These are phyloP conservation scores for Leucoptera coffeella DNA, from an alignment of 2,888 invertebrate genomes.

Conservation along the genomic window DNA sequence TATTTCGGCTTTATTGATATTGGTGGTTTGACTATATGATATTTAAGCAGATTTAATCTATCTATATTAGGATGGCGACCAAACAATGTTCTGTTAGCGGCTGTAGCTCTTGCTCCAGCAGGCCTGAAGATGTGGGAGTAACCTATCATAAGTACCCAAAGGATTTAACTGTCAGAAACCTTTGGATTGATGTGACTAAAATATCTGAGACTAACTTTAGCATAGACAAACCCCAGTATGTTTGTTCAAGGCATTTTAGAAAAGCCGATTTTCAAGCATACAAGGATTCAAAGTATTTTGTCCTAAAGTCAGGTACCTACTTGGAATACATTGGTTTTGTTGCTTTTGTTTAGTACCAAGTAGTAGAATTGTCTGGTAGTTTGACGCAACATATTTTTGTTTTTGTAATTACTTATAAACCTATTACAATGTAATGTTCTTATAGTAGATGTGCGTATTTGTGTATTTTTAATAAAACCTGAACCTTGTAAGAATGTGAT, in stretches of 20 bases:
- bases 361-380: too few relatives aligned
- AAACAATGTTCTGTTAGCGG: conserved; percentile 59
- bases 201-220: conserved; percentile 38
- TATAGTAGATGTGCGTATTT: too few relatives aligned
- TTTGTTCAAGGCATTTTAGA: conserved; percentile 72
- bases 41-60: too few relatives aligned
- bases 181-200: conserved; percentile 62
- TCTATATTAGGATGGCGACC: conserved; percentile 41
- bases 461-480: too few relatives aligned
- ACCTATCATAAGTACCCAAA: conserved; percentile 73
- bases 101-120: conserved; percentile 57
- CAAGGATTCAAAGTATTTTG: conserved; percentile 63
- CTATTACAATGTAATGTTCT: too few relatives aligned
- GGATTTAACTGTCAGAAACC: conserved; percentile 50
- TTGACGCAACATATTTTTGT: too few relatives aligned
- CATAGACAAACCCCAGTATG: conserved; percentile 52
- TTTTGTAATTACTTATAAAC: too few relatives aligned
- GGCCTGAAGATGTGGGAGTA: conserved; percentile 60
- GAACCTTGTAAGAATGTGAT: too few relatives aligned
- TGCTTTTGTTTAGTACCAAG: too few relatives aligned
- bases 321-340: too few relatives aligned
- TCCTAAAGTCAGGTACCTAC: conserved; percentile 55
- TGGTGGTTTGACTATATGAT: too few relatives aligned
- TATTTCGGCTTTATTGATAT: too few relatives aligned
- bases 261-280: conserved; percentile 66